Conservation (phyloP, 2,888 invertebrate genomes). For the Callyntrura guangdongensis region DNA sequence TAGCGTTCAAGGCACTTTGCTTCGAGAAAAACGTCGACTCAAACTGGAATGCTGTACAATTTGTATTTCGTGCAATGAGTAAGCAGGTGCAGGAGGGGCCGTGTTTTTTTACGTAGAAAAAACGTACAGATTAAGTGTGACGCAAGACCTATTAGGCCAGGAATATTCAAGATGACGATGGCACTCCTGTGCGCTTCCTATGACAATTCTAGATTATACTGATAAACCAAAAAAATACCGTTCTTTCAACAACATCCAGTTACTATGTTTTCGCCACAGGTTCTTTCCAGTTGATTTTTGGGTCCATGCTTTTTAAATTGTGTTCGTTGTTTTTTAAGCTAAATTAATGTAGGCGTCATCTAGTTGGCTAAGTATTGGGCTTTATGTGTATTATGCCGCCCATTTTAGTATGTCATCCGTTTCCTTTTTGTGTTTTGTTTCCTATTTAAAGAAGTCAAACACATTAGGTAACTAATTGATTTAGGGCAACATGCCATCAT, state of each 20-base stretch:
- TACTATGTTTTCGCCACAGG: background rate
- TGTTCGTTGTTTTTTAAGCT: too few relatives aligned
- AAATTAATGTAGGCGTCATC: constrained; percentile 17
- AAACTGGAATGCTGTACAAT: background rate
- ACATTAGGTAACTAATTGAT: background rate
- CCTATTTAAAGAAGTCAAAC: background rate
- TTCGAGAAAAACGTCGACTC: background rate
- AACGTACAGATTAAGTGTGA: background rate
- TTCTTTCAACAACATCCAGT: too few relatives aligned
- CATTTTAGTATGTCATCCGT: background rate
- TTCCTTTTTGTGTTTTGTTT: background rate
- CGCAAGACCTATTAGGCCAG: constrained; percentile 5
- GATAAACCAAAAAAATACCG: background rate
- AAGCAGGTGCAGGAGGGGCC: background rate
- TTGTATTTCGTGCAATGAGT: background rate
- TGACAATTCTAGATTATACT: background rate
- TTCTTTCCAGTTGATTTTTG: too few relatives aligned
- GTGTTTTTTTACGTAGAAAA: background rate
- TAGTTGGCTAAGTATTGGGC: too few relatives aligned
- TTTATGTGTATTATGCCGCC: background rate
- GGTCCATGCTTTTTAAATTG: too few relatives aligned
- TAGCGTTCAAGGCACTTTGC: background rate
- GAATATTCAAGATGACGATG: constrained; percentile 3
- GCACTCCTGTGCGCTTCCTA: constrained; percentile 6
- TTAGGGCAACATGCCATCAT: too few relatives aligned